Evolutionary conservation across 2,888 invertebrate species (phyloP).

Genomic region (Apamea crenata): DNA sequence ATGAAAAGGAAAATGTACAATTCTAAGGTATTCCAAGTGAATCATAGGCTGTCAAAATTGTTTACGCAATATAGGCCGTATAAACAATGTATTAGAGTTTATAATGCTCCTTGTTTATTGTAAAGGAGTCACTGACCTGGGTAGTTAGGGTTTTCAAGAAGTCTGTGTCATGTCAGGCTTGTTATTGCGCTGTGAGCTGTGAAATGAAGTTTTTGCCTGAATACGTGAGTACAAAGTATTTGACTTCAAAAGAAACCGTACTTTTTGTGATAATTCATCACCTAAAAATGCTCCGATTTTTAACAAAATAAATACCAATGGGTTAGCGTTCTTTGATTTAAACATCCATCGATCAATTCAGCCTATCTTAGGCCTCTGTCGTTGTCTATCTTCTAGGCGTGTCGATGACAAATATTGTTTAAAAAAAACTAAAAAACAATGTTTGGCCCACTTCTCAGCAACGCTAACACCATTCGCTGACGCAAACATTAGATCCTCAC

Average conservation of each 20-base stretch:
- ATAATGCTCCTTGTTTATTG: conserved; percentile 38
- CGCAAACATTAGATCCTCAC: no score
- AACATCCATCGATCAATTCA: neutral
- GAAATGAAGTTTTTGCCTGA: conserved; percentile 29
- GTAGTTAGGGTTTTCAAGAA: conserved; percentile 56
- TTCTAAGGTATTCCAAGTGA: conserved; percentile 42
- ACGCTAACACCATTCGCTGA: neutral
- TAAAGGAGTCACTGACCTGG: conserved; percentile 56
- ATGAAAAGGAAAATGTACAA: conserved; percentile 52
- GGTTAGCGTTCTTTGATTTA: neutral
- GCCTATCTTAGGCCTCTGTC: no score
- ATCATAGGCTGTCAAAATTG: conserved; percentile 45
- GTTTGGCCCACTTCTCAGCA: neutral
- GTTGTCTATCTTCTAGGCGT: neutral
- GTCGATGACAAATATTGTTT: neutral
- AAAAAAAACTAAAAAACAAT: neutral
- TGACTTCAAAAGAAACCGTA: conserved; percentile 4
- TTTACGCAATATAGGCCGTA: conserved; percentile 50
- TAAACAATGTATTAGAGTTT: conserved; percentile 31
- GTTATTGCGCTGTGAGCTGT: conserved; percentile 45
- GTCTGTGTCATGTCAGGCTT: conserved; percentile 60
- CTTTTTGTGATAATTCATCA: conserved; percentile 6
- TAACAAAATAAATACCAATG: neutral
- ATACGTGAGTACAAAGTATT: conserved; percentile 12
- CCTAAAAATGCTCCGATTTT: no score